phyloP scores from a whole-genome alignment of 2,113 vertebrate species.

The Ptyas mucosa region DNA sequence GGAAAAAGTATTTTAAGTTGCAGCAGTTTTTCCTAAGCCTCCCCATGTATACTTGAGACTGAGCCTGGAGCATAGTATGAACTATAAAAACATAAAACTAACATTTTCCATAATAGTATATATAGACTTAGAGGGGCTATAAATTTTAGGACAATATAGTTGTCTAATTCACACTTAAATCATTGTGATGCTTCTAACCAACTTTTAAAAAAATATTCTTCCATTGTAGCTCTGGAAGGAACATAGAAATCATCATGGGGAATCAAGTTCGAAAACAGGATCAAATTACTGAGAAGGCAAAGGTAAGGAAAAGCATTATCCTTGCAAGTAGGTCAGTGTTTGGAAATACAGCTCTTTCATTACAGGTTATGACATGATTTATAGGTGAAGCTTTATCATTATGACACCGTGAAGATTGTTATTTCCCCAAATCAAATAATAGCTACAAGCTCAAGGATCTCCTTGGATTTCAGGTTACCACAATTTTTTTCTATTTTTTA shows the following conservation, averaged over 20 bases:
- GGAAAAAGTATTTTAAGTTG: background rate
- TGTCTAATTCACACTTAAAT: slow-evolving; percentile 14
- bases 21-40: background rate
- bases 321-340: background rate
- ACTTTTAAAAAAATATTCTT: slow-evolving; percentile 1
- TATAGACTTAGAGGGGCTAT: background rate
- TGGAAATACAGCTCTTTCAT: background rate
- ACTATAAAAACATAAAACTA: background rate
- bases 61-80: background rate
- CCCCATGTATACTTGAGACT: background rate
- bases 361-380: background rate
- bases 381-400: background rate
- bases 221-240: slow-evolving; percentile 53
- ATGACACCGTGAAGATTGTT: background rate
- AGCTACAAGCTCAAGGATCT: background rate
- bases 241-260: slow-evolving; percentile 56
- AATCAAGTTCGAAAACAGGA: slow-evolving; percentile 72
- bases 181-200: background rate
- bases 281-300: slow-evolving; percentile 39
- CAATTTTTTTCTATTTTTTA: background rate
- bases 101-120: background rate
- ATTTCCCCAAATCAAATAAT: background rate
- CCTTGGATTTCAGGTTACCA: background rate
- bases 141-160: background rate
- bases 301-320: slow-evolving; percentile 55